A percentile compares a stretch with the other conserved stretches of the same genome.
These are phyloP conservation scores for Corydoras sp. DNA, from an alignment of 2,113 vertebrate genomes.

Conservation along the genomic window DNA sequence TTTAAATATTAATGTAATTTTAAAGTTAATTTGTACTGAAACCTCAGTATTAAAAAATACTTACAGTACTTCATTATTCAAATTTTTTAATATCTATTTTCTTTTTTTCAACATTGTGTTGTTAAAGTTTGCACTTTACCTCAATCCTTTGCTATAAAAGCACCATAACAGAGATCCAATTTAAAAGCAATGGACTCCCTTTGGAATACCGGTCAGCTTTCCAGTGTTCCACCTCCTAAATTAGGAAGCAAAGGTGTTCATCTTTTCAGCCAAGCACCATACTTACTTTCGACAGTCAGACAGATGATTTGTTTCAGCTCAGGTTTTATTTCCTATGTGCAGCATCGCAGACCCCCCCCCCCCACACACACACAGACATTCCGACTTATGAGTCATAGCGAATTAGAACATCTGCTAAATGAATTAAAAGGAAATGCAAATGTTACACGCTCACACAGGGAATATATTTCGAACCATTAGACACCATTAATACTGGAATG, in stretches of 20 bases:
- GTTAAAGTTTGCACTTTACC: too few species aligned
- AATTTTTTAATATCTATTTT: too few species aligned
- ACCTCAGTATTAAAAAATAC: too few species aligned
- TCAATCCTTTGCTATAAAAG: too few species aligned
- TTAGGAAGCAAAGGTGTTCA: conserved; percentile 18
- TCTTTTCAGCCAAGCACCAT: conserved; percentile 27
- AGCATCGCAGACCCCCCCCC: background rate
- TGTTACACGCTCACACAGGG: conserved; percentile 21
- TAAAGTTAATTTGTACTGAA: too few species aligned
- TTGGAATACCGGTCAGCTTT: conserved; percentile 21
- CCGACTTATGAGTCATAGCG: conserved; percentile 31
- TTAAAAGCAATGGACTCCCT: conserved; percentile 18
- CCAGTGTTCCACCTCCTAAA: conserved; percentile 17
- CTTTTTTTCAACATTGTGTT: background rate
- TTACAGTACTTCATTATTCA: too few species aligned
- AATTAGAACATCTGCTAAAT: conserved; percentile 39
- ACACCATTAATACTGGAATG: conserved; percentile 11
- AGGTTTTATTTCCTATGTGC: conserved; percentile 30
- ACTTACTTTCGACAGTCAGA: conserved; percentile 29
- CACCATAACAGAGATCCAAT: background rate
- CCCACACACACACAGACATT: background rate
- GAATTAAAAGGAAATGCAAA: conserved; percentile 35
- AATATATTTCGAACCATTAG: conserved; percentile 31
- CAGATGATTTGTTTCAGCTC: conserved; percentile 40
- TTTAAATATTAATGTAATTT: too few species aligned